phyloP scores from a whole-genome alignment of 2,797 vertebrate genomes.

The Onychomys torridus region DNA sequence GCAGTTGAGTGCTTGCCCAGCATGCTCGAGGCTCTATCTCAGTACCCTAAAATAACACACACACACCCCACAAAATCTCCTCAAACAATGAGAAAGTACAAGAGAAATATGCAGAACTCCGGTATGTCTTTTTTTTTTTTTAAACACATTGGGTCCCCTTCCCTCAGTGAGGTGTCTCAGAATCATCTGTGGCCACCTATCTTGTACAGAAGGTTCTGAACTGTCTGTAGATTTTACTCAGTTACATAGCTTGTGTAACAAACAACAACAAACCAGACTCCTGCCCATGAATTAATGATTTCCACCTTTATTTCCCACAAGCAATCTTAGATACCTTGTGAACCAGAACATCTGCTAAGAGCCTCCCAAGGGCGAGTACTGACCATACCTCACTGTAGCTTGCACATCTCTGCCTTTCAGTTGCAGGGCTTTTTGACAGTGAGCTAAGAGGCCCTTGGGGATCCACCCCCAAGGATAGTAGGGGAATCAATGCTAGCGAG shows the following conservation, averaged over 20 bases:
- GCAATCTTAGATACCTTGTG: not conserved
- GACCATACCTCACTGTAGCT: not conserved
- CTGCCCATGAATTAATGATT: not conserved
- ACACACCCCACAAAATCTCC: not conserved
- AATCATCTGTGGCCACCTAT: not conserved
- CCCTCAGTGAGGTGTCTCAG: not conserved
- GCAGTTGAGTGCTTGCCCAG: not conserved
- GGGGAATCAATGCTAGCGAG: not conserved
- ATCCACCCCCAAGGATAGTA: not conserved
- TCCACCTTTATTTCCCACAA: not conserved
- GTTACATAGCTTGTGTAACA: not conserved
- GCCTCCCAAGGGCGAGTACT: not conserved
- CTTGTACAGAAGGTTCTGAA: conserved; percentile 5
- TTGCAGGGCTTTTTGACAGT: not conserved
- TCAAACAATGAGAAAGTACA: not conserved
- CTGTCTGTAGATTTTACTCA: not conserved
- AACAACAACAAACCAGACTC: not conserved
- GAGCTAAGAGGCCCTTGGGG: not conserved
- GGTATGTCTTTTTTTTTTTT: not conserved
- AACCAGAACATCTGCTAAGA: not conserved
- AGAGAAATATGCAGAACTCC: not conserved
- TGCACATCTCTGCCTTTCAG: not conserved
- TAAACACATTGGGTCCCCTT: not conserved
- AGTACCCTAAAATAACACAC: not conserved
- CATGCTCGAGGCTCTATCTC: no score